Evolutionary conservation across 2,888 invertebrate genomes (phyloP).

Genomic region (Cephalotes varians): DNA sequence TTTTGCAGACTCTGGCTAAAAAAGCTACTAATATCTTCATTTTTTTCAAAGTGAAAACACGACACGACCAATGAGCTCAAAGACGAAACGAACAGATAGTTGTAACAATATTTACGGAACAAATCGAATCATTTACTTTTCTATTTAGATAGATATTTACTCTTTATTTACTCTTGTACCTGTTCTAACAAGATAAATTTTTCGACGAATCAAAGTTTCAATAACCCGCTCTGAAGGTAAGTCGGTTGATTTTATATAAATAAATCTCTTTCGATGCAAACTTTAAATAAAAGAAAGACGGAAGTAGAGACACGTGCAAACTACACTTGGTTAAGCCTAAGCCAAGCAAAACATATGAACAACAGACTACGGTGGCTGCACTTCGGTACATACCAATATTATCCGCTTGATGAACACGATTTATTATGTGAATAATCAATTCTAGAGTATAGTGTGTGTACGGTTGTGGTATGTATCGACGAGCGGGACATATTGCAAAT

Average conservation of each 20-base stretch:
- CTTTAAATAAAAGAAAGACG: background rate
- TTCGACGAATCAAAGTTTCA: background rate
- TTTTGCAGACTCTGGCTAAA: background rate
- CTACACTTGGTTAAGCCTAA: slow-evolving; percentile 13
- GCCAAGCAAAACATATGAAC: slow-evolving; percentile 9
- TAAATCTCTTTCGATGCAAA: background rate
- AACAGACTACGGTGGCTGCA: background rate
- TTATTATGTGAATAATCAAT: slow-evolving; percentile 49
- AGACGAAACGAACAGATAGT: background rate
- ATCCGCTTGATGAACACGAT: slow-evolving; percentile 16
- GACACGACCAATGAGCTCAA: background rate
- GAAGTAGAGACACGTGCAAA: background rate
- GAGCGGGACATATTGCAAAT: slow-evolving; percentile 69
- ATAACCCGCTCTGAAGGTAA: background rate
- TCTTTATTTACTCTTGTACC: background rate
- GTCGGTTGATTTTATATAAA: background rate
- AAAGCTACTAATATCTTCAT: background rate
- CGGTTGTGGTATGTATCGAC: slow-evolving; percentile 62
- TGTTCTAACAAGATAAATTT: background rate
- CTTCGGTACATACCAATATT: slow-evolving; percentile 17
- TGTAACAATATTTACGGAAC: slow-evolving; percentile 5
- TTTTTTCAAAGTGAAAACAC: background rate
- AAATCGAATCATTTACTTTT: background rate
- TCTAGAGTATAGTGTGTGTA: slow-evolving; percentile 3
- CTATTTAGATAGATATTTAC: background rate